Conservation (phyloP, 1,140 invertebrate genomes). For the Amphibalanus amphitrite region DNA sequence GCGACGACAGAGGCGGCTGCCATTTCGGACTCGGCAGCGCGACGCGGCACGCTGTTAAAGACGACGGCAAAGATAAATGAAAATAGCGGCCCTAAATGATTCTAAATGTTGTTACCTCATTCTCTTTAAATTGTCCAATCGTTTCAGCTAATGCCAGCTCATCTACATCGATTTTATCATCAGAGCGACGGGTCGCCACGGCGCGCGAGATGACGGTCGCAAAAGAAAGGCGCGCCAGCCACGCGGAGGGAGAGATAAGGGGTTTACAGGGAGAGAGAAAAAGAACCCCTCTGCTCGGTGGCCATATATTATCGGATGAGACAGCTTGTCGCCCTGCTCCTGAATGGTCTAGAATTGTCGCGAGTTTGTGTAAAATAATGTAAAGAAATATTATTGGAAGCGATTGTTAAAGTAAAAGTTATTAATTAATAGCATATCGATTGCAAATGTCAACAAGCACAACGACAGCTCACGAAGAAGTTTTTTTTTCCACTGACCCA, state of each 20-base stretch:
- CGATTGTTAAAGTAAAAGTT: no score
- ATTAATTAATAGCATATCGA: no score
- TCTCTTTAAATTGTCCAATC: background rate
- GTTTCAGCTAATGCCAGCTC: background rate
- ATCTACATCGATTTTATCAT: slow-evolving; percentile 2
- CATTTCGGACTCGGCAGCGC: background rate
- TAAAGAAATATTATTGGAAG: no score
- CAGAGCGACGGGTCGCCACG: background rate
- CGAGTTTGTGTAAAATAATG: no score
- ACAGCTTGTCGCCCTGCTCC: no score
- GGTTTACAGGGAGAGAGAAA: background rate
- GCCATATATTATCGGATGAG: no score
- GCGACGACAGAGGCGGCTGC: no score
- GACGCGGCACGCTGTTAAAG: background rate
- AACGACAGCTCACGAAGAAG: no score
- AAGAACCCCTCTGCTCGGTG: no score
- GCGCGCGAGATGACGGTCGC: background rate
- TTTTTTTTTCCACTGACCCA: no score
- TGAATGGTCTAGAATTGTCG: no score
- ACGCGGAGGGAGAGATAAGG: background rate
- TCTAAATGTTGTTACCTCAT: slow-evolving; percentile 2
- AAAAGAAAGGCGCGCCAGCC: background rate
- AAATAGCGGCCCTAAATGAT: background rate
- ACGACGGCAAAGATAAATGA: background rate
- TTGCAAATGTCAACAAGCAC: no score